Evolutionary conservation across 2,113 vertebrate species (phyloP), one percentile per base, ranked within the genome.

Genomic region (Clarias batrachus): DNA sequence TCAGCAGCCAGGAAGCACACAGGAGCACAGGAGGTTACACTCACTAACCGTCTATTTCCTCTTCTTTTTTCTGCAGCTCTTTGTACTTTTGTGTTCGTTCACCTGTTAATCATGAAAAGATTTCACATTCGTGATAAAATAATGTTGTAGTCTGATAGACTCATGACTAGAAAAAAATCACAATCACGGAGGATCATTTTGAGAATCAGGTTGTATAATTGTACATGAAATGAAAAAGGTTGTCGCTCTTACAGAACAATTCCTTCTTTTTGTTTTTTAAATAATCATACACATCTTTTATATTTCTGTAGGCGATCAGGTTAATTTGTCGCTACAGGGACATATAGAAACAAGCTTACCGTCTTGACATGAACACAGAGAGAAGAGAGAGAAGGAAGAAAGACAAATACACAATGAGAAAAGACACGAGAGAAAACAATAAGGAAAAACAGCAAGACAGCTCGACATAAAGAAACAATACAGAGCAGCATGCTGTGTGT

Each of bases 41-140:
- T 97, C 93, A 99, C 97, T 97, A 93, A 99, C 98, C 93, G 82
- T 99, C 96, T 87, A 99, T 97, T 90, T 94, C 96, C 91, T 97
- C 97, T 52, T 99, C 97, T 63, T 90, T 96, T 91, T 95, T 99
- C 93, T 96, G 98, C 85, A 99, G 92, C 79, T 98, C 97, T 85
- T 96, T 98, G 91, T 97, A 98, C 91, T 98, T 99, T 90, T 97
- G 96, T 78, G 97, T 97, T 92, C 96, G 95, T 90, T 98, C 97
- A 70, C 96, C 98, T 99, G 89, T 6, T 21, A 77, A 56, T 65
- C 33, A 37, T 21, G 56, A 0, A 82, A 82, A 14, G 2, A 52
- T 37, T 23, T 21, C 19, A 25, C 19, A 56, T 23, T 11, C 11
- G 19, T 1, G 13, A 30, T 23, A 77, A 17, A 48, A 62, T 30